These are phyloP conservation scores for Cladopsammia gracilis DNA, from an alignment of 64 coral and sea anemone species.

Conservation along the genomic window DNA sequence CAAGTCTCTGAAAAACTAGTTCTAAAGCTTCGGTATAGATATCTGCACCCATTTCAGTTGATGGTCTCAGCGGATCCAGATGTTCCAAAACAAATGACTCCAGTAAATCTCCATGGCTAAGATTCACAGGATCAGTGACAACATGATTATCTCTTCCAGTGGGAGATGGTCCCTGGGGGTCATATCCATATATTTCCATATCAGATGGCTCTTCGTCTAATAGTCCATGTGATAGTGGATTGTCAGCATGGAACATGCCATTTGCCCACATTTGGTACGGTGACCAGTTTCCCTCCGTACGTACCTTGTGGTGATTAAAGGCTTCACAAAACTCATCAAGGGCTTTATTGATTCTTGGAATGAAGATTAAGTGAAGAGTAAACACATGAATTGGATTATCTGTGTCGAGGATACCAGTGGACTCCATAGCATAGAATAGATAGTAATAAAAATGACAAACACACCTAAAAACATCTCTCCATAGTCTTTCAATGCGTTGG, in stretches of 20 bases:
- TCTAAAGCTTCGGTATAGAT: slow-evolving; percentile 57
- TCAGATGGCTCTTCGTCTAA: too few species aligned
- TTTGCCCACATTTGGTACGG: too few species aligned
- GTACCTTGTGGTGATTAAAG: too few species aligned
- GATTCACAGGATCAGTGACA: slow-evolving; percentile 39
- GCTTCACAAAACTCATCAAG: too few species aligned
- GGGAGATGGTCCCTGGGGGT: slow-evolving; percentile 61
- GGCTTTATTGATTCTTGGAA: too few species aligned
- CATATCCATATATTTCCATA: slow-evolving; percentile 73
- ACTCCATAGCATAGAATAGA: too few species aligned
- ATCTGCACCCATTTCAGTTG: slow-evolving; percentile 69
- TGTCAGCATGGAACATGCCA: too few species aligned
- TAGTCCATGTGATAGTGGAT: too few species aligned
- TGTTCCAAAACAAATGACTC: slow-evolving; percentile 64
- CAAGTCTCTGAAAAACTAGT: slow-evolving; percentile 44
- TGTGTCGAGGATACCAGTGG: too few species aligned
- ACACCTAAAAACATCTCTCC: slow-evolving; percentile 61
- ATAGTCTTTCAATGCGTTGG: slow-evolving; percentile 60
- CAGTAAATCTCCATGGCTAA: slow-evolving; percentile 35
- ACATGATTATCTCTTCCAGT: slow-evolving; percentile 40
- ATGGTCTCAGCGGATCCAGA: slow-evolving; percentile 52
- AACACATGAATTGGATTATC: too few species aligned
- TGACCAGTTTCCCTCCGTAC: too few species aligned
- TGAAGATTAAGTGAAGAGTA: too few species aligned
- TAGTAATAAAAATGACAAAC: slow-evolving; percentile 65